Percentiles rank a stretch among this genome's conserved stretches.
Evolutionary conservation across 2,888 invertebrate species (phyloP).

Genomic region (Pelosia muscerda): DNA sequence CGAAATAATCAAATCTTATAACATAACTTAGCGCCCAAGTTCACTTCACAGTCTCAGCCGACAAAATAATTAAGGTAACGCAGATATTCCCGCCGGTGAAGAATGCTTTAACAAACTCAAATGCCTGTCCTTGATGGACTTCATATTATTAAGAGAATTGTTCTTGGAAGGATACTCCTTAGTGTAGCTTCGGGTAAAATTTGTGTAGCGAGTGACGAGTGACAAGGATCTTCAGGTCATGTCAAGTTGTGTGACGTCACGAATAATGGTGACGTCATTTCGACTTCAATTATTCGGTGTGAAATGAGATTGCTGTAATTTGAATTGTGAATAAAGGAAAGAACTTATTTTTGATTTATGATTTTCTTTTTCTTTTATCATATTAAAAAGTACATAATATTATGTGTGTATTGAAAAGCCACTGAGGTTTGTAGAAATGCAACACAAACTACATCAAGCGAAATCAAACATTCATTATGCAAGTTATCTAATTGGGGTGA

Average conservation of each 20-base stretch:
- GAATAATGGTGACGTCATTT: no score
- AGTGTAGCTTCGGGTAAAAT: slow-evolving; percentile 20
- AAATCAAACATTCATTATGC: no score
- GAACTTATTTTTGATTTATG: no score
- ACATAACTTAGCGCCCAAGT: background rate
- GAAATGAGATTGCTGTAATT: background rate
- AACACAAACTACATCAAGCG: no score
- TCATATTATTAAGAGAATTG: slow-evolving; percentile 14
- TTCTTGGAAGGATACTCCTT: slow-evolving; percentile 13
- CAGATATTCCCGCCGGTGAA: background rate
- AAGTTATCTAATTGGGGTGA: no score
- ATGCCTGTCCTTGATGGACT: slow-evolving; percentile 1
- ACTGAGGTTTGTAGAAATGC: no score
- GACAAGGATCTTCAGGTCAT: slow-evolving; percentile 15
- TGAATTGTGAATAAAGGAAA: background rate
- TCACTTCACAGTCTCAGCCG: background rate
- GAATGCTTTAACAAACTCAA: slow-evolving; percentile 5
- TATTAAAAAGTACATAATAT: no score
- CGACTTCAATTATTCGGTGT: slow-evolving; percentile 16
- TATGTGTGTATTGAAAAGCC: no score
- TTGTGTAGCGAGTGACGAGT: slow-evolving; percentile 39
- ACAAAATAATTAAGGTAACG: background rate
- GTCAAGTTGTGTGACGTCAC: slow-evolving; percentile 2
- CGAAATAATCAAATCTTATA: background rate
- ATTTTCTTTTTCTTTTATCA: no score